Evolutionary conservation across 2,797 vertebrate species (phyloP), one percentile per base, ranked within the genome.

Genomic region (Sorex maritimensis): DNA sequence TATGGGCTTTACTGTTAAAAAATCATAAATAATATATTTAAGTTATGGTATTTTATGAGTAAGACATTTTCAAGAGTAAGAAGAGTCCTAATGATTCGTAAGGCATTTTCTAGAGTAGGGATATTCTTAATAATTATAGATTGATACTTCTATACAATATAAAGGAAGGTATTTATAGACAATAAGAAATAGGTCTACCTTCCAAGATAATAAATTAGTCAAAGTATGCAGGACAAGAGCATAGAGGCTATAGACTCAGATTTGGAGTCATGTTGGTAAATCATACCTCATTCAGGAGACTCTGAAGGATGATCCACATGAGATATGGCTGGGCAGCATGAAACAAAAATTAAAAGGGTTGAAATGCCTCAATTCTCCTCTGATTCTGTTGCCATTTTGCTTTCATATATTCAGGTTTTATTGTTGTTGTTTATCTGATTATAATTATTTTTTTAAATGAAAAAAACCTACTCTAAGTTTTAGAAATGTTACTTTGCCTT

Each of bases 351-450:
- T 24, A 8, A 63, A 58, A 69, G 2, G 2, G 21, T 21, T 44
- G 28, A 46, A 58, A 15, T 23, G 24, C 0, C 34, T 72, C 1
- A 6, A 46, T 93, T 90, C 34, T n/a, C 28, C 19, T 83, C 38
- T 91, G 24, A 71, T 63, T 69, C 11, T 77, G 19, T 24, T n/a
- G 34, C 15, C 2, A 13, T 61, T 81, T 75, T 71, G 67, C 30
- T 72, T 72, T 63, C 38, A 75, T 71, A 7, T 77, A 23, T 72
- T 81, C 30, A 44, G 8, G 75, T 78, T 82, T 82, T 86, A 65
- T 68, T 52, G 81, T 69, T 86, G 49, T 30, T 41, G 15, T 34
- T 81, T 55, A 72, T 9, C 21, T 65, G 82, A 49, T 69, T 23
- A 78, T 28, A 72, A 38, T 17, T 73, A 68, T 84, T 74, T 6